These are phyloP conservation scores for Zophobas atratus DNA, from an alignment of 1,140 invertebrate species.

Conservation along the genomic window DNA sequence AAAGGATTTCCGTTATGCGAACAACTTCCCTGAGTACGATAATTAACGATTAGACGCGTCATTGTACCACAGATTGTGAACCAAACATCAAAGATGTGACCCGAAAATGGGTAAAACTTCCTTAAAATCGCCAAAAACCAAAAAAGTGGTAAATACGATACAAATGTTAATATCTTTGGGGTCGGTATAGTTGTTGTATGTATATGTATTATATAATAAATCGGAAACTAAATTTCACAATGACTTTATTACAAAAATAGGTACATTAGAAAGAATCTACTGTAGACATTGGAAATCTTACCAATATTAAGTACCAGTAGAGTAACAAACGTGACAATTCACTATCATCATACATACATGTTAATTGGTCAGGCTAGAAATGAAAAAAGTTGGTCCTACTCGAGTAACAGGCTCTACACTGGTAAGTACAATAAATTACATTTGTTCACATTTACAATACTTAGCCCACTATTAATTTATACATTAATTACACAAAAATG, in stretches of 20 bases:
- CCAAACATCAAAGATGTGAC: too few relatives aligned
- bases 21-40: too few relatives aligned
- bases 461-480: conserved; percentile 38
- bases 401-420: conserved; percentile 19
- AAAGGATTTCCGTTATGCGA: too few relatives aligned
- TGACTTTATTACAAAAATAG: conserved; percentile 47
- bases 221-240: background rate
- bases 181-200: too few relatives aligned
- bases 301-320: conserved; percentile 43
- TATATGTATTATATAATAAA: too few relatives aligned
- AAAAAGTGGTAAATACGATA: too few relatives aligned
- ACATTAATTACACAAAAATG: conserved; percentile 37
- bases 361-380: conserved; percentile 33
- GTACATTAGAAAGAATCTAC: conserved; percentile 41
- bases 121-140: too few relatives aligned
- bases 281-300: conserved; percentile 10
- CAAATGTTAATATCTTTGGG: too few relatives aligned
- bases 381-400: conserved; percentile 39
- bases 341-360: conserved; percentile 11
- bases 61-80: too few relatives aligned
- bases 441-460: conserved; percentile 41
- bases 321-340: conserved; percentile 8
- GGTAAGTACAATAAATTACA: conserved; percentile 41
- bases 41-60: too few relatives aligned
- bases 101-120: too few relatives aligned